Conservation (phyloP, 2,113 vertebrate genomes). For the Anoplopoma fimbria region DNA sequence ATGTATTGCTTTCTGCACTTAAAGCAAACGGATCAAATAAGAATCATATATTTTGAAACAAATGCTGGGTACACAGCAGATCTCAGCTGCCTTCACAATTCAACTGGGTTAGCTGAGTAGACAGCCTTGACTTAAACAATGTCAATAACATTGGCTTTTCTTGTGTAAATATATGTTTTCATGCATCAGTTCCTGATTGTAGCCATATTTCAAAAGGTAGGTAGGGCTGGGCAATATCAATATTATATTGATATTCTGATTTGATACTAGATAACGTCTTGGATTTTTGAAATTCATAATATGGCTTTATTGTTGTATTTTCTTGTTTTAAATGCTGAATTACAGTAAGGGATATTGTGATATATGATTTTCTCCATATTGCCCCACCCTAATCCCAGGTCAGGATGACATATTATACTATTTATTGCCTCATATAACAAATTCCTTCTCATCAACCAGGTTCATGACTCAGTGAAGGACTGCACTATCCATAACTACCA, state of each 20-base stretch:
- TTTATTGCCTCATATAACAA: background rate
- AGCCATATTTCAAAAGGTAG: background rate
- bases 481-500: background rate
- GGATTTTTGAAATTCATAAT: background rate
- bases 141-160: background rate
- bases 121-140: background rate
- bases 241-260: background rate
- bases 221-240: background rate
- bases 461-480: background rate
- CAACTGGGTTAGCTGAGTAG: conserved; percentile 2
- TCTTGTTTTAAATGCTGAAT: background rate
- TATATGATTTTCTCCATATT: background rate
- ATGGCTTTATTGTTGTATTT: background rate
- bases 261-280: background rate
- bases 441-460: background rate
- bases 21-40: background rate
- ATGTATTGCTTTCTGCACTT: background rate
- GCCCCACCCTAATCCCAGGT: background rate
- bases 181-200: background rate
- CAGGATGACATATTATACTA: background rate
- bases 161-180: background rate
- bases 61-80: conserved; percentile 15
- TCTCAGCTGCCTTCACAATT: background rate
- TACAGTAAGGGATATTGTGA: background rate
- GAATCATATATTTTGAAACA: conserved; percentile 5